Base-by-base conservation (phyloP, 2,797 vertebrate species). In the Australoheros facetus region DNA sequence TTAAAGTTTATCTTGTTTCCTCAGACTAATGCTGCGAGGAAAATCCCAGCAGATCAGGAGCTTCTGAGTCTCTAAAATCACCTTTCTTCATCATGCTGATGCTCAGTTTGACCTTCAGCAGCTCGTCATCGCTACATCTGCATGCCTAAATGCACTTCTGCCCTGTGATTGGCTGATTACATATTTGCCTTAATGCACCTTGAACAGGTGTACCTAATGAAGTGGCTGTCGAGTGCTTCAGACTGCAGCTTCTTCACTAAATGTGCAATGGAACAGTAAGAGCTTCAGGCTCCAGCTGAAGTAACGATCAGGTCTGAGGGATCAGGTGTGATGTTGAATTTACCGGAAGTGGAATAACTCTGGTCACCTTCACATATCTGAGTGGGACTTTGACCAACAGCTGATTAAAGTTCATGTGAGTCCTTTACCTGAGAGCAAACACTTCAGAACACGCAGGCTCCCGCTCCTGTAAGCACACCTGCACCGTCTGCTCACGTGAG, bases 181-280 rank as follows among this genome's bases (percentile, higher is more conserved):
- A 10, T 10, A 54, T 5, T 54, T 4, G 2, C 19, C 3, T 21
- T 11, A 53, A 53, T 5, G 19, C 7, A 6, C 9, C 34, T 37
- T 37, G 34, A 54, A n/a, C 19, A 54, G 51, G 60, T 64, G 21
- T 64, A 26, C 60, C 37, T 45, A 64, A 7, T 64, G 42, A 64
- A 64, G 60, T 64, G 60, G 21, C 39, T 17, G 39, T 14, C 45
- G 16, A 4, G 34, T 37, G 34, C 34, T 9, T 37, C 34, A 7
- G 32, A 10, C 34, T 10, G 34, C 7, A 9, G 34, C 9, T 37
- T 37, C 34, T 37, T 37, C 34, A 37, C 34, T 37, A 10, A 37
- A 37, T 37, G 34, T 10, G 11, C 12, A 4, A 13, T 42, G 11
- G 10, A 7, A 39, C 39, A 13, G 39, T 13, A 4, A 42, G 39